A percentile compares a stretch with the other conserved stretches of the same genome.
Conservation (phyloP, 1,140 invertebrate species). For the Hylaeus volcanicus region DNA sequence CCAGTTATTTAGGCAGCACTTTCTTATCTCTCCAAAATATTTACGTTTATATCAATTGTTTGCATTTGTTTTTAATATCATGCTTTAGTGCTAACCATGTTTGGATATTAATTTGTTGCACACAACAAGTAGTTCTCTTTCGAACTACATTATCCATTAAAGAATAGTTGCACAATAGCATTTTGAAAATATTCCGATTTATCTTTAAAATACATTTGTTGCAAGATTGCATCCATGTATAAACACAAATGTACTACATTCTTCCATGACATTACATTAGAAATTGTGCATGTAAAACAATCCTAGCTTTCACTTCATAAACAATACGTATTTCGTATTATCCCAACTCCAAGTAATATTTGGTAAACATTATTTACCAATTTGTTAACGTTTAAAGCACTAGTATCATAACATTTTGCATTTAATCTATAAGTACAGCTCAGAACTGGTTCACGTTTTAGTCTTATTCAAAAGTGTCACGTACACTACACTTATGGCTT, state of each 20-base stretch:
- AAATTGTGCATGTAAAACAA: slow-evolving; percentile 21
- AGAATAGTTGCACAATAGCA: slow-evolving; percentile 74
- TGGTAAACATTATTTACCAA: slow-evolving; percentile 72
- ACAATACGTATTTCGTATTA: slow-evolving; percentile 55
- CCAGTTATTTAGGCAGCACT: slow-evolving; percentile 40
- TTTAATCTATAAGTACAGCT: neutral
- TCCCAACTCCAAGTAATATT: slow-evolving; percentile 77
- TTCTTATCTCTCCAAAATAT: slow-evolving; percentile 17
- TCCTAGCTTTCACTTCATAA: slow-evolving; percentile 21
- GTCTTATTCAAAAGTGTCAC: slow-evolving; percentile 2
- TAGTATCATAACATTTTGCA: slow-evolving; percentile 39
- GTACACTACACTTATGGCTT: slow-evolving; percentile 31
- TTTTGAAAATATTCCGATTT: slow-evolving; percentile 72
- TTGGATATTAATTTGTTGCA: slow-evolving; percentile 67
- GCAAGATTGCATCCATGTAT: slow-evolving; percentile 77
- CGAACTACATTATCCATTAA: slow-evolving; percentile 76
- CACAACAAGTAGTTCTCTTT: slow-evolving; percentile 61
- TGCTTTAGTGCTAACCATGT: slow-evolving; percentile 62
- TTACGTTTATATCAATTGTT: slow-evolving; percentile 21
- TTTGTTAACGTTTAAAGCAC: slow-evolving; percentile 16
- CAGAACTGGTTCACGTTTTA: neutral
- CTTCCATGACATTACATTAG: slow-evolving; percentile 49
- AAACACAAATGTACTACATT: slow-evolving; percentile 55
- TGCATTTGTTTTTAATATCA: slow-evolving; percentile 40
- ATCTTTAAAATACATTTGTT: slow-evolving; percentile 71